phyloP scores from a whole-genome alignment of 2,113 vertebrate species.

The Tragelaphus strepsiceros region DNA sequence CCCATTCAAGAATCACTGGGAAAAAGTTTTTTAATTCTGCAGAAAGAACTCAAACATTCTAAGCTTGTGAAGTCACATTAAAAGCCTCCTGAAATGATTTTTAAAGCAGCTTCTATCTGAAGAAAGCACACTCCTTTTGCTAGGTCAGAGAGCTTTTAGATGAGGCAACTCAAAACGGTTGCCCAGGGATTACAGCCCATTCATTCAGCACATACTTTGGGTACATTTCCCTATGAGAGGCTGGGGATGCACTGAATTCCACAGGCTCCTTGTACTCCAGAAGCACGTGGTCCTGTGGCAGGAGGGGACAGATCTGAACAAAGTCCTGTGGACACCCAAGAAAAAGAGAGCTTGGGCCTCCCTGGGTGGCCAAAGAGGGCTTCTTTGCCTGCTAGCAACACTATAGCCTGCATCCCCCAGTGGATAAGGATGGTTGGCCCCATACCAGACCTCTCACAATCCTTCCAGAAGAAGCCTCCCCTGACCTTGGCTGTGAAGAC shows the following conservation, averaged over 20 bases:
- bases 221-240: neutral
- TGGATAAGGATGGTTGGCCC: neutral
- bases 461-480: neutral
- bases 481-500: neutral
- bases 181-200: neutral
- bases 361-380: neutral
- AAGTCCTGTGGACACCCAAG: neutral
- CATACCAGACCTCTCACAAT: neutral
- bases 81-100: slow-evolving; percentile 26
- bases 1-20: neutral
- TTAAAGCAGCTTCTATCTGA: neutral
- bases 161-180: neutral
- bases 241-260: neutral
- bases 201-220: neutral
- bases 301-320: neutral
- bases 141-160: neutral
- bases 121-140: neutral
- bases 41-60: slow-evolving; percentile 5
- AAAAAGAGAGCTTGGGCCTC: neutral
- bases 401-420: neutral
- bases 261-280: neutral
- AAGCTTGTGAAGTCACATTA: slow-evolving; percentile 20
- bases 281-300: neutral
- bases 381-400: neutral
- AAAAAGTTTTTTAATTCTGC: neutral